Percentiles rank a stretch among this genome's conserved stretches.
Conservation (phyloP, 1,140 invertebrate species). For the Drosophila insularis region DNA sequence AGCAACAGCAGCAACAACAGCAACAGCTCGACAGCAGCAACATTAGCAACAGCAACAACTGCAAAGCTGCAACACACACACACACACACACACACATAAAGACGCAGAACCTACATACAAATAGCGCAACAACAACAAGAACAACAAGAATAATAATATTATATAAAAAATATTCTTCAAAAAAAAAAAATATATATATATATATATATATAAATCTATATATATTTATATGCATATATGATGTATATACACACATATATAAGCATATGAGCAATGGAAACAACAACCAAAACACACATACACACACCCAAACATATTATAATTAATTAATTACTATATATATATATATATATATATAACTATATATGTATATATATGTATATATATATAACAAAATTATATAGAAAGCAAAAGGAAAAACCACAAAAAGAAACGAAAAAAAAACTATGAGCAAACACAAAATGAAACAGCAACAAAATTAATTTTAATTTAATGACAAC, state of each 20-base stretch:
- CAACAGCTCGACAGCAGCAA: conserved; percentile 10
- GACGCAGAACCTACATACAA: neutral
- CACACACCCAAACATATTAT: conserved; percentile 37
- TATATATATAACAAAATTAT: conserved; percentile 31
- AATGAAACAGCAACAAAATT: conserved; percentile 55
- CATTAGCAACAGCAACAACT: conserved; percentile 32
- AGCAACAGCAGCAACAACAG: conserved; percentile 80
- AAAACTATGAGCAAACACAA: conserved; percentile 55
- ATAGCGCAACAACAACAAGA: conserved; percentile 43
- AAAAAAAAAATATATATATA: conserved; percentile 43
- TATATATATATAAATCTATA: conserved; percentile 45
- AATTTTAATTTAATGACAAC: conserved; percentile 76
- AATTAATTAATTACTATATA: conserved; percentile 66
- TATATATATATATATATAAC: conserved; percentile 2
- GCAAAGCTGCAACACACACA: conserved; percentile 63
- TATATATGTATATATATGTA: conserved; percentile 50
- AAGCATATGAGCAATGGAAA: conserved; percentile 52
- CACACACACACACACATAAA: conserved; percentile 1
- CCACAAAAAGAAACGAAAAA: conserved; percentile 25
- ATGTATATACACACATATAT: conserved; percentile 28
- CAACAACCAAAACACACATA: conserved; percentile 53
- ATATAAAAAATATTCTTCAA: conserved; percentile 16
- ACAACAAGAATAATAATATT: conserved; percentile 12
- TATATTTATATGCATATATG: conserved; percentile 28
- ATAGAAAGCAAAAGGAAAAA: conserved; percentile 38